Percentiles rank a stretch among this genome's conserved stretches.
Conservation (phyloP, 64 coral and sea anemone species). For the Porites lutea region DNA sequence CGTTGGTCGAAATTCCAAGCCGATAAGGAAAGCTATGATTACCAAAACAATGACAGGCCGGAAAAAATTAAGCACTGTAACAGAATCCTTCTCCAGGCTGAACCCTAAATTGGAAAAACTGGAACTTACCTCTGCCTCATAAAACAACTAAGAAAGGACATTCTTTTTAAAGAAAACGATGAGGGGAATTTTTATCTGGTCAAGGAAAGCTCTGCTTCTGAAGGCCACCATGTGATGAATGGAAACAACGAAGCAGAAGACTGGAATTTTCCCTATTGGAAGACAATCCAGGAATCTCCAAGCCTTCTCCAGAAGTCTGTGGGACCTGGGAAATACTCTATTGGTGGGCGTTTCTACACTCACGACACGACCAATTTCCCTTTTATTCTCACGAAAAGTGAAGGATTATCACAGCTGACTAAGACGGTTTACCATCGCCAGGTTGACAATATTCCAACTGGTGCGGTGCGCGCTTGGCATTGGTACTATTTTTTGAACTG, state of each 20-base stretch:
- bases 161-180: neutral
- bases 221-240: neutral
- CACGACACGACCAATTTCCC: constrained; percentile 22
- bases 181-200: neutral
- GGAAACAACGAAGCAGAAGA: neutral
- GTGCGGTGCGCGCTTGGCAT: constrained; percentile 15
- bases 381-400: neutral
- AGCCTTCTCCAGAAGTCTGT: constrained; percentile 47
- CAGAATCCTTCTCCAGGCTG: constrained; percentile 63
- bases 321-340: constrained; percentile 20
- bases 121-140: constrained; percentile 64
- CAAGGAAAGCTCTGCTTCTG: neutral
- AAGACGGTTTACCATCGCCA: neutral
- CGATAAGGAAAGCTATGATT: constrained; percentile 43
- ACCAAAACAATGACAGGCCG: neutral
- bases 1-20: constrained; percentile 43
- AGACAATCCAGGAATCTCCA: constrained; percentile 49
- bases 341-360: constrained; percentile 17
- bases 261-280: constrained; percentile 60
- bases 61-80: neutral
- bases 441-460: neutral
- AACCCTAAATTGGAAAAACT: constrained; percentile 67
- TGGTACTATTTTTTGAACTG: constrained; percentile 16
- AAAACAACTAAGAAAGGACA: constrained; percentile 42
- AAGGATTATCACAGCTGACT: neutral